Evolutionary conservation across 2,797 vertebrate genomes (phyloP), one percentile per base, ranked within the genome.

Genomic region (Knipowitschia caucasica): DNA sequence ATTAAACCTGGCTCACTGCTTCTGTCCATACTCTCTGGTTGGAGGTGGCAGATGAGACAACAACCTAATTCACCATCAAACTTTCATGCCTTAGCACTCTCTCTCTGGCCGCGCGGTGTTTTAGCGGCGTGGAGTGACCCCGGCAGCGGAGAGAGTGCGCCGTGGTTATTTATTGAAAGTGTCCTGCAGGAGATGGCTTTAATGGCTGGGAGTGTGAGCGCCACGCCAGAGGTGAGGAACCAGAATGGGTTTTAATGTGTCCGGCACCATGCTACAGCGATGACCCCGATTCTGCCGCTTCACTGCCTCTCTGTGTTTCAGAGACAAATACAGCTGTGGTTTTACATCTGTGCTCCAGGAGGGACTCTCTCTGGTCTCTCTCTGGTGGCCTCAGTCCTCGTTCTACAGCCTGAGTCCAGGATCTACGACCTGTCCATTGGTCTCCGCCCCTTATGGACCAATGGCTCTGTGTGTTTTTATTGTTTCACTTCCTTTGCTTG

Each of bases 51-150:
- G 94, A 98, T 89, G 94, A 95, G 92, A 86, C 90, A 96, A 94
- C 92, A 95, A 94, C 92, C 94, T 96, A 94, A 98, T 96, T 95
- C 90, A 77, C 74, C 92, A 98, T 98, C 89, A 98, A 98, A 96
- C 89, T 96, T 98, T 96, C 89, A 99, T 98, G 89, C 64, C 86
- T 78, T 86, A 67, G 87, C 85, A 69, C 83, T 81, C 56, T 73
- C 57, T 73, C 20, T 86, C 87, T 88, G 62, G 51, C 72, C 71
- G 89, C 86, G 77, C 87, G 81, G 82, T 30, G 61, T 89, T 89
- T 87, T 84, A 83, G 78, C 82, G 75, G 59, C 67, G 80, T 77
- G 84, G 86, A 84, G 86, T 74, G 77, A 83, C 83, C 82, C 81
- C 82, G 62, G 56, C n/a, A 46, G 38, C 26, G 35, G 58, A 75